phyloP scores from a whole-genome alignment of 2,797 vertebrate genomes.

The Telmatherina bonti region DNA sequence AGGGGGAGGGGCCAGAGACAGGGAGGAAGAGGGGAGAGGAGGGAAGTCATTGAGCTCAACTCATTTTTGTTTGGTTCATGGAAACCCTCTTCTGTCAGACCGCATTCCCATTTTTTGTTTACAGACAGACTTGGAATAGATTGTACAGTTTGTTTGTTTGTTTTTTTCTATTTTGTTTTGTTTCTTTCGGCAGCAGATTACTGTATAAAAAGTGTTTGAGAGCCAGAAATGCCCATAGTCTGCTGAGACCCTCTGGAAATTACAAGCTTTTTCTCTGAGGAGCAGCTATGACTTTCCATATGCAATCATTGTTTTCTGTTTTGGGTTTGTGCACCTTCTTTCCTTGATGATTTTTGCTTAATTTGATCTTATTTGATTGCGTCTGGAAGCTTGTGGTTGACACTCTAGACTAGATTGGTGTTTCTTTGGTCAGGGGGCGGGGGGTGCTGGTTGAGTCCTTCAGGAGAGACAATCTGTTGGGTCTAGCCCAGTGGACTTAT shows the following conservation, averaged over 20 bases:
- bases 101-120: slow-evolving; percentile 24
- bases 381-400: not conserved
- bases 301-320: slow-evolving; percentile 59
- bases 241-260: slow-evolving; percentile 43
- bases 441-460: slow-evolving; percentile 13
- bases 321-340: slow-evolving; percentile 52
- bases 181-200: slow-evolving; percentile 14
- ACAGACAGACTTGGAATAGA: not conserved
- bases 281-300: slow-evolving; percentile 51
- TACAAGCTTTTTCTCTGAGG: slow-evolving; percentile 30
- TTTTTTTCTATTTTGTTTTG: too few relatives aligned
- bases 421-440: slow-evolving; percentile 12
- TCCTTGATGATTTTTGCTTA: slow-evolving; percentile 5
- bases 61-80: slow-evolving; percentile 32
- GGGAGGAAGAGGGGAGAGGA: slow-evolving; percentile 60
- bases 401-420: slow-evolving; percentile 5
- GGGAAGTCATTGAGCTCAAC: slow-evolving; percentile 59
- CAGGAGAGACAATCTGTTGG: slow-evolving; percentile 11
- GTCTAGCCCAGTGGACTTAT: slow-evolving; percentile 32
- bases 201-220: not conserved
- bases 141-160: not conserved
- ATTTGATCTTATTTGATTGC: slow-evolving; percentile 15
- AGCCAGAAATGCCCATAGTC: slow-evolving; percentile 6
- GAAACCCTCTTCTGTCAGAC: slow-evolving; percentile 29
- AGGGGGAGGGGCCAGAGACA: slow-evolving; percentile 48